A percentile compares a stretch with the other conserved stretches of the same genome.
These are phyloP conservation scores for Oncorhynchus clarkii DNA, from an alignment of 2,113 vertebrate genomes.

Conservation along the genomic window DNA sequence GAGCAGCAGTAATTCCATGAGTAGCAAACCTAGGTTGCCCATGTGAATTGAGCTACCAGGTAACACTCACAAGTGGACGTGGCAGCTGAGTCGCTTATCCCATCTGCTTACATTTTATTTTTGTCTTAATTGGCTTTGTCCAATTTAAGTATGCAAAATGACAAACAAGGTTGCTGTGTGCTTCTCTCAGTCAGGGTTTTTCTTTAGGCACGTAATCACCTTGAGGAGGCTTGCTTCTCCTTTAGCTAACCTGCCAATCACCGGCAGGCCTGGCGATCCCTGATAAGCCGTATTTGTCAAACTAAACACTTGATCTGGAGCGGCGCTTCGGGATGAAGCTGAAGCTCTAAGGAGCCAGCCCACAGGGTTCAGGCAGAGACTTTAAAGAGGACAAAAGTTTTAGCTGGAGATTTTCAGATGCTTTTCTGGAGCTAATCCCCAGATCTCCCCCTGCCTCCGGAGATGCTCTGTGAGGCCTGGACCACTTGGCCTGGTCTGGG, in stretches of 20 bases:
- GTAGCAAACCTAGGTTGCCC: not conserved
- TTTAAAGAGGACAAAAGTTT: conserved; percentile 77
- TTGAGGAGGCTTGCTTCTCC: conserved; percentile 75
- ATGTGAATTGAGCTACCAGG: conserved; percentile 10
- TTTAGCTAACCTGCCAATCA: conserved; percentile 74
- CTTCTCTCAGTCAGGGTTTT: conserved; percentile 82
- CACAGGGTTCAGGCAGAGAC: conserved; percentile 74
- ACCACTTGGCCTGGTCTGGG: conserved; percentile 39
- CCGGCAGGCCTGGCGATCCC: conserved; percentile 58
- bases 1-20: not conserved
- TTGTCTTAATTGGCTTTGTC: conserved; percentile 68
- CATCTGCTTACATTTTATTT: conserved; percentile 77
- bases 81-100: conserved; percentile 54
- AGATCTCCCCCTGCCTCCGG: conserved; percentile 63
- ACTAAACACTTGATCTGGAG: conserved; percentile 81
- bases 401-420: conserved; percentile 68
- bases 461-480: conserved; percentile 52
- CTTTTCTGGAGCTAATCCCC: conserved; percentile 67
- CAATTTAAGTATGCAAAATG: conserved; percentile 77
- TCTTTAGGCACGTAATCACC: conserved; percentile 87
- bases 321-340: conserved; percentile 68
- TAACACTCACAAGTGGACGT: conserved; percentile 27
- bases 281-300: conserved; percentile 79
- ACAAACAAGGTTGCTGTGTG: conserved; percentile 76
- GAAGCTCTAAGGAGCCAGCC: conserved; percentile 67